phyloP scores from a whole-genome alignment of 2,113 vertebrate genomes.

The Cromileptes altivelis region DNA sequence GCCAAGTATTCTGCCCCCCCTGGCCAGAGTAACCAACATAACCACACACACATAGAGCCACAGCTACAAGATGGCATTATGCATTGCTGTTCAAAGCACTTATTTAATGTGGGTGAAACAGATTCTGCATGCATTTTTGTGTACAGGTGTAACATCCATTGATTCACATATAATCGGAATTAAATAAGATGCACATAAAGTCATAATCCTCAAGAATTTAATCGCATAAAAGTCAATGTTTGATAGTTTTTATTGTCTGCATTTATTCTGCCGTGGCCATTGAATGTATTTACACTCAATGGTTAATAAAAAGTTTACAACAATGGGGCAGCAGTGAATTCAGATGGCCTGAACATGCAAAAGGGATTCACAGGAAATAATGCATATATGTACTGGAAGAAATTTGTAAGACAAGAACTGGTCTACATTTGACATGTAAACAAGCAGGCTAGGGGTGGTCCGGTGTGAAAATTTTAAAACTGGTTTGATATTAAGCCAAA shows the following conservation, averaged over 20 bases:
- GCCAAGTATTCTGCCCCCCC: slow-evolving; percentile 28
- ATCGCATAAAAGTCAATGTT: background rate
- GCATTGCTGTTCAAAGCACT: background rate
- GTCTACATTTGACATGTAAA: background rate
- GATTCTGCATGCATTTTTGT: background rate
- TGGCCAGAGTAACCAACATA: slow-evolving; percentile 1
- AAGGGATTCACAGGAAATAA: background rate
- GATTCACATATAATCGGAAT: background rate
- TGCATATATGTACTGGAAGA: background rate
- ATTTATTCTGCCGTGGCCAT: background rate
- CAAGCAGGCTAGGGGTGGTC: no score
- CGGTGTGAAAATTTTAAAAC: no score
- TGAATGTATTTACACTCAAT: background rate
- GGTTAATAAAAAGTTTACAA: background rate
- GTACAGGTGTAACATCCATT: background rate
- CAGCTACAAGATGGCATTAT: slow-evolving; percentile 19
- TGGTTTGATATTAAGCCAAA: no score
- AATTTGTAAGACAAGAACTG: background rate
- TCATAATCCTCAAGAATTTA: background rate
- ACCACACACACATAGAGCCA: background rate
- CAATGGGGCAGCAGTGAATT: background rate
- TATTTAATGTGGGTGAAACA: background rate
- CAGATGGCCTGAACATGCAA: background rate
- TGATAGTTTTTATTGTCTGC: background rate
- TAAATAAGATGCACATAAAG: background rate